Conservation (phyloP, 1,140 invertebrate genomes). For the Trinorchestia longiramus region DNA sequence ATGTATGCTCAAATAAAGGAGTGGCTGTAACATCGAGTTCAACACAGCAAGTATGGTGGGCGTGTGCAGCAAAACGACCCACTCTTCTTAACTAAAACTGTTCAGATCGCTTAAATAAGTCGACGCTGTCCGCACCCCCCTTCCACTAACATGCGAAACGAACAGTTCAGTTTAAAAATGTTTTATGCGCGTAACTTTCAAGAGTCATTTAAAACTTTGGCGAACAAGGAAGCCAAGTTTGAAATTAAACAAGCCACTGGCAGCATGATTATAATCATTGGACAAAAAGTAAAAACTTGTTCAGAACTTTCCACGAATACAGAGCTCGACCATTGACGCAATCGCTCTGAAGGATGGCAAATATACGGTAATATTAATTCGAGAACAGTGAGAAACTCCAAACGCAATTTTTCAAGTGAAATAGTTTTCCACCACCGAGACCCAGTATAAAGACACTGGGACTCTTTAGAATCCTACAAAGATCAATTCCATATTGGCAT, state of each 20-base stretch:
- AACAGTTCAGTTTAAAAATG: background rate
- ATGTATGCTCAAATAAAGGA: no score
- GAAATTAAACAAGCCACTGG: constrained; percentile 45
- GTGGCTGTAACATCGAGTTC: no score
- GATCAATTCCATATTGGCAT: background rate
- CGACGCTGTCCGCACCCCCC: background rate
- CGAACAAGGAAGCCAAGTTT: constrained; percentile 40
- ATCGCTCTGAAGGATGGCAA: constrained; percentile 12
- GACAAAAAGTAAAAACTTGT: constrained; percentile 16
- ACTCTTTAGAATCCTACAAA: background rate
- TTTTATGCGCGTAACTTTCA: constrained; percentile 35
- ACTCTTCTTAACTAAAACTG: no score
- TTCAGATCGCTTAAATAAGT: background rate
- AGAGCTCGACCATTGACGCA: constrained; percentile 8
- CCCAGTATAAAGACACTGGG: background rate
- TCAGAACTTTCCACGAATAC: background rate
- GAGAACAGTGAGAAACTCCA: background rate
- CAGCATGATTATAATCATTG: constrained; percentile 36
- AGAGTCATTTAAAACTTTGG: constrained; percentile 46
- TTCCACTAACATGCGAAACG: background rate
- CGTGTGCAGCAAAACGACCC: no score
- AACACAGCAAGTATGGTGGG: no score
- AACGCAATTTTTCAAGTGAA: background rate
- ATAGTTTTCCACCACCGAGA: background rate
- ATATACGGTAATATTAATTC: background rate